Evolutionary conservation across 2,797 vertebrate species (phyloP).

Genomic region (Apogon talboti): DNA sequence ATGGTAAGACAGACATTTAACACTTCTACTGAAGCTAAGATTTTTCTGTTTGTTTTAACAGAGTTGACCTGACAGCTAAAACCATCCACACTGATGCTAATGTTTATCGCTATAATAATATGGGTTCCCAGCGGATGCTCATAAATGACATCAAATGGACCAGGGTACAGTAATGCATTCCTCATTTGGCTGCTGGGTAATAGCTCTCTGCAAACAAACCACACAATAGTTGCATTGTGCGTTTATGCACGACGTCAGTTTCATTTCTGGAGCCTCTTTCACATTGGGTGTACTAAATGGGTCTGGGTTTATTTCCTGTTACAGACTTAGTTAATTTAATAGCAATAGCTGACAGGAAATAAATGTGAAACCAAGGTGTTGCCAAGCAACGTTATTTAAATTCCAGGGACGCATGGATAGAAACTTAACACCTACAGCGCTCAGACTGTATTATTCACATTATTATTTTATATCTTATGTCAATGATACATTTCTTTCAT

Average conservation of each 20-base stretch:
- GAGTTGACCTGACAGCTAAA: slow-evolving; percentile 8
- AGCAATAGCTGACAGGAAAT: slow-evolving; percentile 38
- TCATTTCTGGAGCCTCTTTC: slow-evolving; percentile 9
- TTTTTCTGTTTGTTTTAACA: slow-evolving; percentile 15
- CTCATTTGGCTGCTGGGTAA: slow-evolving; percentile 35
- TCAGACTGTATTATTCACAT: too few species aligned
- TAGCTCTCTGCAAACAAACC: slow-evolving; percentile 9
- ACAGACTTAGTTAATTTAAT: slow-evolving; percentile 15
- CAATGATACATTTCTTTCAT: too few species aligned
- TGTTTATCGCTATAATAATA: slow-evolving; percentile 34
- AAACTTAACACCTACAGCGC: too few species aligned
- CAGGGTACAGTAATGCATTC: slow-evolving; percentile 27
- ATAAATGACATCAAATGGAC: slow-evolving; percentile 31
- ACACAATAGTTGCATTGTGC: neutral
- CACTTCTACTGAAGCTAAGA: slow-evolving; percentile 4
- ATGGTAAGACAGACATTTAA: slow-evolving; percentile 10
- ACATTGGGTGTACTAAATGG: slow-evolving; percentile 16
- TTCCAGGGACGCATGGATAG: neutral
- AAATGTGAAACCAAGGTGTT: slow-evolving; percentile 32
- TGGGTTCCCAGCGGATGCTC: slow-evolving; percentile 16
- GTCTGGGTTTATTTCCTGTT: slow-evolving; percentile 36
- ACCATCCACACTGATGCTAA: slow-evolving; percentile 32
- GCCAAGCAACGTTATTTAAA: slow-evolving; percentile 44
- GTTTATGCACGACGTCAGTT: neutral
- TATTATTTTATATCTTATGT: too few species aligned